Evolutionary conservation across 2,113 vertebrate genomes (phyloP).

Genomic region (Ailuropoda melanoleuca): DNA sequence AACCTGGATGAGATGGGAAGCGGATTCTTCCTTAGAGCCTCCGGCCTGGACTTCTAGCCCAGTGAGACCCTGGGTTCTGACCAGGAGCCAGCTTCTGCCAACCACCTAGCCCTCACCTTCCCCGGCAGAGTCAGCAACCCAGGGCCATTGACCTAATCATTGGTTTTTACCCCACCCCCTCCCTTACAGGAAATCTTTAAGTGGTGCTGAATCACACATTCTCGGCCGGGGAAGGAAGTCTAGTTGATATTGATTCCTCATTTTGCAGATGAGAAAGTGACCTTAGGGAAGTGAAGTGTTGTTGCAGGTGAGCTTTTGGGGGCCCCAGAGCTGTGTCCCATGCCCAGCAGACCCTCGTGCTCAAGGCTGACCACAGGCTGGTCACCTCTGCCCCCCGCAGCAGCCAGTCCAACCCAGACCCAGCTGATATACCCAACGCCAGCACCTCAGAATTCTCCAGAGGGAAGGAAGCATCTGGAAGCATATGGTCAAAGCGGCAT

Average conservation of each 20-base stretch:
- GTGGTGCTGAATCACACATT: not conserved
- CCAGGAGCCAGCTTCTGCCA: not conserved
- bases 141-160: not conserved
- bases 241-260: not conserved
- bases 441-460: not conserved
- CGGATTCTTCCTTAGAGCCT: not conserved
- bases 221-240: accelerated
- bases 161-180: not conserved
- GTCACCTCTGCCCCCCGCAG: not conserved
- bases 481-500: accelerated
- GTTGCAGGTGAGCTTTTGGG: not conserved
- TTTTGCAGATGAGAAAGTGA: not conserved
- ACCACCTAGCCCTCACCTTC: not conserved
- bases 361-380: not conserved
- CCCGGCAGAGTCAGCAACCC: no score
- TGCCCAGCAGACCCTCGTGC: not conserved
- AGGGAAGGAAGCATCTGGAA: not conserved
- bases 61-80: not conserved
- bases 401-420: not conserved
- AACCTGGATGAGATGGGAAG: not conserved
- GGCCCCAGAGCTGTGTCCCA: not conserved
- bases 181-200: not conserved
- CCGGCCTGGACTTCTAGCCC: no score
- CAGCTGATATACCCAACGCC: accelerated
- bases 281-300: not conserved